Base-by-base conservation (phyloP, 1,140 invertebrate species). In the Trypoxylus dichotomus region DNA sequence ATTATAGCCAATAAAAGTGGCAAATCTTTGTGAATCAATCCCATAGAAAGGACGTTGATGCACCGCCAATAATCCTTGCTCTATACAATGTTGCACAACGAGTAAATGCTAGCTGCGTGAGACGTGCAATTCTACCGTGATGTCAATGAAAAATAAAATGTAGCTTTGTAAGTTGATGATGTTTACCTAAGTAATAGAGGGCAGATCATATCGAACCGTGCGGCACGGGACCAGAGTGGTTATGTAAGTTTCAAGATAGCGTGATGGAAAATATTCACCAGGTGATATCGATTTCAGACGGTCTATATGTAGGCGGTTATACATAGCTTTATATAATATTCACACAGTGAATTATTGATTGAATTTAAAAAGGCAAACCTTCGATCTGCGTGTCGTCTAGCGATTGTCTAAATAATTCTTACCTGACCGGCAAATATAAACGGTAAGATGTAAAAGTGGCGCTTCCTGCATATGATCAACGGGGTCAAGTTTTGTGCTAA, bases 211-310 rank as follows among this genome's bases (percentile, higher is more conserved):
- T 68, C 60, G 60, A 68, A 68, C 60, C 15, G 15, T 68, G 21
- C 60, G 24, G 60, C 24, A 68, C 21, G 60, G 60, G 24, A 68
- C 24, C 7, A 68, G 60, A 24, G 24, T 29, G 60, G 15, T 68
- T 68, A 68, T 68, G 8, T 68, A 68, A 68, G 24, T 68, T 68
- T 68, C 19, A 68, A 68, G 24, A 68, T 68, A 68, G 60, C 60
- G 60, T 68, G 60, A 68, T 68, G 60, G 60, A 68, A 68, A 68
- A 68, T 68, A 68, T 68, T 13, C 60, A 68, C 60, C 60, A 29
- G 27, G 60, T 68, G 27, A 25, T 68, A 68, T 68, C 60, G 60
- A 68, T 68, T 68, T 29, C 24, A 29, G 21, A 10, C 58, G 58
- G 60, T 68, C 21, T 7, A 68, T 27, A 68, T 68, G 27, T 25